A percentile compares a stretch with the other conserved stretches of the same genome.
These are phyloP conservation scores for Rhadina sibilatrix DNA, from an alignment of 2,113 vertebrate species.

Conservation along the genomic window DNA sequence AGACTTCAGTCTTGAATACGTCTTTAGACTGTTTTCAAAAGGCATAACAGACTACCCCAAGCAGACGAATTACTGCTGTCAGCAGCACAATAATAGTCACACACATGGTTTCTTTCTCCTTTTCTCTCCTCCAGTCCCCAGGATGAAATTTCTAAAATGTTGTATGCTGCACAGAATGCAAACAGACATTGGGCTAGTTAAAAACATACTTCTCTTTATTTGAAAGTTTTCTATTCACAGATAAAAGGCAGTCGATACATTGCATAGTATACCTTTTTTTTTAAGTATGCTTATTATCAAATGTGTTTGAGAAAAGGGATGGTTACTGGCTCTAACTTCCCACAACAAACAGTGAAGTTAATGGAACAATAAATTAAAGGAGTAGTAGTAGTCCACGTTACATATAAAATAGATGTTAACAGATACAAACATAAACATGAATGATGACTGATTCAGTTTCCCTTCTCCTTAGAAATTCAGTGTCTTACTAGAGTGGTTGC, in stretches of 20 bases:
- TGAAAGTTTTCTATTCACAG: not conserved
- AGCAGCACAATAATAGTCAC: not conserved
- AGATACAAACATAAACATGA: not conserved
- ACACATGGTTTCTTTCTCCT: not conserved
- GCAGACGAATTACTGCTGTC: not conserved
- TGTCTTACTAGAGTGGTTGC: not conserved
- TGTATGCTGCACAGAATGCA: not conserved
- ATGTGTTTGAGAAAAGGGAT: not conserved
- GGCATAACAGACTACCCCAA: not conserved
- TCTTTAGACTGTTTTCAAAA: not conserved
- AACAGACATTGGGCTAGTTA: not conserved
- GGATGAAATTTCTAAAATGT: not conserved
- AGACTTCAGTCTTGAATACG: not conserved
- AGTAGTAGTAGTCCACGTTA: constrained; percentile 10
- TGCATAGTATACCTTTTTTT: not conserved
- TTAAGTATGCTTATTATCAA: not conserved
- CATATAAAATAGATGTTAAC: constrained; percentile 21
- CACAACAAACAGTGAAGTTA: constrained; percentile 28
- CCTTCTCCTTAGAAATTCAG: not conserved
- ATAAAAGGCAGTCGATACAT: constrained; percentile 1
- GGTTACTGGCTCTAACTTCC: constrained; percentile 28
- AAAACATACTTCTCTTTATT: constrained; percentile 48
- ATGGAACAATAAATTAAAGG: constrained; percentile 54
- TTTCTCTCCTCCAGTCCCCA: not conserved
- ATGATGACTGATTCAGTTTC: not conserved